A percentile compares a stretch with the other conserved stretches of the same genome.
phyloP scores from a whole-genome alignment of 2,113 vertebrate genomes.

The Cervus canadensis region DNA sequence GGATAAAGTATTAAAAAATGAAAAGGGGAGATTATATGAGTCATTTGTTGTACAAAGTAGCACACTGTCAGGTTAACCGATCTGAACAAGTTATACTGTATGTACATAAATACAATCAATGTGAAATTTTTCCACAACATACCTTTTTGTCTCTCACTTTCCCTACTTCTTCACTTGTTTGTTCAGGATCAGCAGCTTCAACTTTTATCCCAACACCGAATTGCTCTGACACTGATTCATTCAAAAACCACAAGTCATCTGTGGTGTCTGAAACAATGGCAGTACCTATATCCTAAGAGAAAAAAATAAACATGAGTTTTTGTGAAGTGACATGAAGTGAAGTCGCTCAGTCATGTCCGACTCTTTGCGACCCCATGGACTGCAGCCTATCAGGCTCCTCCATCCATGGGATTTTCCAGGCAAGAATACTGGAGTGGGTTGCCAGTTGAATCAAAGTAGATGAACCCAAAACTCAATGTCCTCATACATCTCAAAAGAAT shows the following conservation, averaged over 20 bases:
- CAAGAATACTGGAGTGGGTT: background rate
- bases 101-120: background rate
- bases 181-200: constrained; percentile 80
- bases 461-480: background rate
- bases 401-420: background rate
- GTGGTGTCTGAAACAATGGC: constrained; percentile 96
- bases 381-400: background rate
- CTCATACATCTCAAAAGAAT: background rate
- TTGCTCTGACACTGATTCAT: constrained; percentile 89
- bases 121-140: background rate
- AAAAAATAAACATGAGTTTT: constrained; percentile 70
- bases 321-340: background rate
- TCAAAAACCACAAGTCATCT: constrained; percentile 95
- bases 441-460: background rate
- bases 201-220: constrained; percentile 87
- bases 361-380: background rate
- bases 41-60: background rate
- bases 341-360: background rate
- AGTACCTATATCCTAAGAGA: constrained; percentile 92
- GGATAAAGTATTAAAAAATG: background rate
- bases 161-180: constrained; percentile 69
- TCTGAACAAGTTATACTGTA: background rate
- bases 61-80: background rate
- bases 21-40: background rate
- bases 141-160: constrained; percentile 82